Base-by-base conservation (phyloP, 2,797 vertebrate species). In the Dicrostonyx torquatus region DNA sequence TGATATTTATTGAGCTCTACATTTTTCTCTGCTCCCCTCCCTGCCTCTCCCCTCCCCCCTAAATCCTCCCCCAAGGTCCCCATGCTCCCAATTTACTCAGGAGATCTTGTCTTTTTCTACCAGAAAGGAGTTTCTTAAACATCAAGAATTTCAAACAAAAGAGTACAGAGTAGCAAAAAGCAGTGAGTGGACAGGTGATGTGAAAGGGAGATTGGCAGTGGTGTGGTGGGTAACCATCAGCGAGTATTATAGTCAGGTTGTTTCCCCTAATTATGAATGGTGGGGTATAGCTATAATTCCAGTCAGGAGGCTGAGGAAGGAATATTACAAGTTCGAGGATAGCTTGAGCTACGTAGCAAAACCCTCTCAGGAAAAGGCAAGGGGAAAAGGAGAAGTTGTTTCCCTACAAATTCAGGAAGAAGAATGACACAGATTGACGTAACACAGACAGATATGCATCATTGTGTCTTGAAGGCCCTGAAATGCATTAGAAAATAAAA, bases 51-150 rank as follows among this genome's bases (percentile, higher is more conserved):
- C 43, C 43, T 43, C 43, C 43, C 43, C 43, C 43, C 43, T 43
- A 3, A 43, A 43, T 6, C 43, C 43, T 43, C 43, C 43, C 43
- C 43, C 43, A 43, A 43, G 43, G 43, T 43, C 43, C 43, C 43
- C 43, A 43, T 43, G 43, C 43, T 43, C 43, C 43, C 43, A 43
- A 43, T 43, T 43, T 43, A 43, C 43, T 43, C 43, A 43, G 43
- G 43, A 43, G 43, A 43, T 6, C 43, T 43, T 43, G 43, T 43
- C 43, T 43, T 53, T 53, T 43, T 43, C 43, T 43, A 43, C 43
- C 60, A 62, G 55, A 90, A 94, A 66, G 93, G 24, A 70, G 76
- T 24, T 95, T 93, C 62, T 34, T 75, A 95, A 92, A 72, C 48
- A 90, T 43, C n/a, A 70, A 70, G 68, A 37, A n/a, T 70, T 8